Conservation (phyloP, 2,797 vertebrate species). For the Xiphorhynchus erythropygius region DNA sequence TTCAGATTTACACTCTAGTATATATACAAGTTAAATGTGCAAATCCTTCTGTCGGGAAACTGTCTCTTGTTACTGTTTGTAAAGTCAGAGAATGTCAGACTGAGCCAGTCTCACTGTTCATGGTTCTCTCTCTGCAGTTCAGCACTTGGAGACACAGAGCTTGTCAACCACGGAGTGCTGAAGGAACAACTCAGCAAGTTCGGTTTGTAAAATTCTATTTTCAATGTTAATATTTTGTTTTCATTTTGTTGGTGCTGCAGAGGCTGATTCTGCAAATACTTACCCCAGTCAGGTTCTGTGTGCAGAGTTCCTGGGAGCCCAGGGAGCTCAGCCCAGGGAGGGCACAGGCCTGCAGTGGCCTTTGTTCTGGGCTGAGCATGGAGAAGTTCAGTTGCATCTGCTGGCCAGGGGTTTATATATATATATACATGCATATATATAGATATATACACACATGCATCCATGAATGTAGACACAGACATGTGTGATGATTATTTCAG, state of each 20-base stretch:
- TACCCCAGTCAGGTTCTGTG: neutral
- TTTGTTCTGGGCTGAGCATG: neutral
- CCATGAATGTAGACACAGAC: neutral
- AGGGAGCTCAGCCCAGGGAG: neutral
- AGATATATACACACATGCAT: neutral
- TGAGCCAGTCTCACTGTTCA: neutral
- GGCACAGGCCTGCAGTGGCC: neutral
- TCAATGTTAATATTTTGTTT: neutral
- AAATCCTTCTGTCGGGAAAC: neutral
- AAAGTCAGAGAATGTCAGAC: neutral
- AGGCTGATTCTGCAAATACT: conserved; percentile 14
- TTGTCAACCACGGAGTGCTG: neutral
- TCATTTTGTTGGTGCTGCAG: neutral
- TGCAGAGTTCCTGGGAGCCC: neutral
- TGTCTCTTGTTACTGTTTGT: neutral
- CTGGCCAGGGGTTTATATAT: neutral
- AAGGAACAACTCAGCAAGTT: neutral
- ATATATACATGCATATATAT: too few relatives aligned
- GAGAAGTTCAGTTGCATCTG: neutral
- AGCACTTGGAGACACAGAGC: neutral
- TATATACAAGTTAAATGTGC: neutral
- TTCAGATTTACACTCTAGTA: neutral
- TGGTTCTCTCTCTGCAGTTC: neutral
- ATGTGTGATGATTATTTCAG: conserved; percentile 18
- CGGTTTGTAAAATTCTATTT: neutral